Evolutionary conservation across 2,888 invertebrate species (phyloP).

Genomic region (Rhingia campestris): DNA sequence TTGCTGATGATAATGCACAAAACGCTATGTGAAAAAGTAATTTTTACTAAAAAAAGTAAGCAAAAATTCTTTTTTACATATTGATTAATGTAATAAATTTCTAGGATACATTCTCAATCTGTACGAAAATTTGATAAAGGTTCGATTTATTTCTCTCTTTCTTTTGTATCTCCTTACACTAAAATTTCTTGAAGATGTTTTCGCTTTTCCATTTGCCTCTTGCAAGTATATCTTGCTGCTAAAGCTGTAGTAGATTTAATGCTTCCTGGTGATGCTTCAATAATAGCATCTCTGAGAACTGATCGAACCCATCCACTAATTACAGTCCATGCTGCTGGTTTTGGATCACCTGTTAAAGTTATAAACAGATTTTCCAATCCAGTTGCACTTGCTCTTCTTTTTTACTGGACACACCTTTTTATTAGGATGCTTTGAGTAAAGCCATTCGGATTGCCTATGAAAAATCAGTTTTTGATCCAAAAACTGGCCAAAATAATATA

Average conservation of each 20-base stretch:
- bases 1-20: constrained; percentile 50
- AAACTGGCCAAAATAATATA: constrained; percentile 18
- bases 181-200: constrained; percentile 37
- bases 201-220: too few species aligned
- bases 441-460: constrained; percentile 30
- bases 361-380: constrained; percentile 9
- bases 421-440: constrained; percentile 21
- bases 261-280: constrained; percentile 20
- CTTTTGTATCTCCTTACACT: constrained; percentile 29
- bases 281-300: not conserved
- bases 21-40: constrained; percentile 46
- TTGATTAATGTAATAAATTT: not conserved
- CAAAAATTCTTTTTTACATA: not conserved
- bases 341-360: not conserved
- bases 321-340: constrained; percentile 29
- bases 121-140: constrained; percentile 1
- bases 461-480: constrained; percentile 37
- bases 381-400: not conserved
- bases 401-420: constrained; percentile 31
- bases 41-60: constrained; percentile 17
- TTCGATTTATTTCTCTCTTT: not conserved
- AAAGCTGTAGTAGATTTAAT: constrained; percentile 28
- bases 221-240: too few species aligned
- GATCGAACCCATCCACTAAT: constrained; percentile 41
- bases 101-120: not conserved